phyloP scores from a whole-genome alignment of 2,113 vertebrate species.

The Sinocyclocheilus anophthalmus region DNA sequence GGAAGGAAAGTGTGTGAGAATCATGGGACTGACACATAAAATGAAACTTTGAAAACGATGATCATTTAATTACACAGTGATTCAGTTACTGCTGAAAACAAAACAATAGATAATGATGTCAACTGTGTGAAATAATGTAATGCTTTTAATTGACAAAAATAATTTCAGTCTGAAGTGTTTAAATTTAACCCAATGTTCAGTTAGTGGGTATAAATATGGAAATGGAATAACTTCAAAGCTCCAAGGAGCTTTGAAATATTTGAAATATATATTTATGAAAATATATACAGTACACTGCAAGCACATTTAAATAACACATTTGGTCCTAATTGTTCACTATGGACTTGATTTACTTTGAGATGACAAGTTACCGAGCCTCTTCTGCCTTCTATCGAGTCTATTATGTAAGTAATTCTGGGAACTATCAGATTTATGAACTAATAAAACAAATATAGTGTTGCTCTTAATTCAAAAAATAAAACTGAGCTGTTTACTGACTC shows the following conservation, averaged over 20 bases:
- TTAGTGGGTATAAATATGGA: neutral
- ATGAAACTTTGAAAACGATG: neutral
- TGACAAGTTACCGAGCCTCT: neutral
- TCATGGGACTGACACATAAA: neutral
- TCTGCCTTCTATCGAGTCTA: neutral
- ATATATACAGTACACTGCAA: too few species aligned
- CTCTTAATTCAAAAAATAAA: neutral
- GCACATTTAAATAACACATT: too few species aligned
- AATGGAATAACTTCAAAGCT: neutral
- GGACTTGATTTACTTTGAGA: neutral
- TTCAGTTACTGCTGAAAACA: neutral
- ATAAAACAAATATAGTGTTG: neutral
- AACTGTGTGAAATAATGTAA: neutral
- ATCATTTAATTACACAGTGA: neutral
- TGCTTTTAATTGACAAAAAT: too few species aligned
- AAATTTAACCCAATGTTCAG: neutral
- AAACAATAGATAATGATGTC: neutral
- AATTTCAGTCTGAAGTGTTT: neutral
- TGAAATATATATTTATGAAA: too few species aligned
- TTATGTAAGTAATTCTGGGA: neutral
- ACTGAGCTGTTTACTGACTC: neutral
- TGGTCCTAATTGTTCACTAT: neutral
- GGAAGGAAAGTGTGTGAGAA: neutral
- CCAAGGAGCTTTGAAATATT: too few species aligned
- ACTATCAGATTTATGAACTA: neutral